phyloP scores from a whole-genome alignment of 1,140 invertebrate genomes.

The Orussus abietinus region DNA sequence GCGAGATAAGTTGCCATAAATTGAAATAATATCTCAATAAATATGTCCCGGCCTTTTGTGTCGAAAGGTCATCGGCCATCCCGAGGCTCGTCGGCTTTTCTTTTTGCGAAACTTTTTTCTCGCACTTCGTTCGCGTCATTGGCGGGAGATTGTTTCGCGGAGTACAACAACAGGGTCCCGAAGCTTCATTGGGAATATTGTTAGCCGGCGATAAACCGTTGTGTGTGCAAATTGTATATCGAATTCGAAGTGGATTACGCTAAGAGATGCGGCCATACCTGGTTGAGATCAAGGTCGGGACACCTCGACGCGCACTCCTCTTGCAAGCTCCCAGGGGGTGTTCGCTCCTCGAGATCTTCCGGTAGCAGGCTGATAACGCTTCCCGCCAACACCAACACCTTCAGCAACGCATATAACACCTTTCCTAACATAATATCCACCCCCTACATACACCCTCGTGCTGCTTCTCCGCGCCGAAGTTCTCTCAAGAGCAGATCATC shows the following conservation, averaged over 20 bases:
- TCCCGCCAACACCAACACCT: slow-evolving; percentile 35
- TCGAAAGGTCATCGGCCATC: slow-evolving; percentile 14
- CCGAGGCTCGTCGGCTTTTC: background rate
- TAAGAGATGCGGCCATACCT: slow-evolving; percentile 26
- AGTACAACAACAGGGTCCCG: too few relatives aligned
- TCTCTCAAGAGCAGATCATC: too few relatives aligned
- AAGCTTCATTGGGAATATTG: too few relatives aligned
- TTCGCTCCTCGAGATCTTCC: slow-evolving; percentile 29
- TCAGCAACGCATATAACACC: slow-evolving; percentile 36
- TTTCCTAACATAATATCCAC: slow-evolving; percentile 45
- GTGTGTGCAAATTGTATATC: too few relatives aligned
- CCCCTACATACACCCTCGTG: slow-evolving; percentile 13
- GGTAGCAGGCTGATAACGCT: slow-evolving; percentile 31
- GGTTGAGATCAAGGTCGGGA: slow-evolving; percentile 41
- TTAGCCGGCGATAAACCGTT: too few relatives aligned
- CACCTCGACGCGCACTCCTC: slow-evolving; percentile 45
- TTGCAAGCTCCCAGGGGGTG: slow-evolving; percentile 30
- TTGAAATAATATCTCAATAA: slow-evolving; percentile 14
- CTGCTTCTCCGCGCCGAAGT: too few relatives aligned
- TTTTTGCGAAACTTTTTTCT: too few relatives aligned
- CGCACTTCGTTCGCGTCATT: too few relatives aligned
- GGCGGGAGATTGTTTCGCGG: too few relatives aligned
- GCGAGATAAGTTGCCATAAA: slow-evolving; percentile 7
- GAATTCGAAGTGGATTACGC: too few relatives aligned
- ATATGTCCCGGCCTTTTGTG: slow-evolving; percentile 10